phyloP scores from a whole-genome alignment of 2,888 invertebrate species.

The Ophion costatus region DNA sequence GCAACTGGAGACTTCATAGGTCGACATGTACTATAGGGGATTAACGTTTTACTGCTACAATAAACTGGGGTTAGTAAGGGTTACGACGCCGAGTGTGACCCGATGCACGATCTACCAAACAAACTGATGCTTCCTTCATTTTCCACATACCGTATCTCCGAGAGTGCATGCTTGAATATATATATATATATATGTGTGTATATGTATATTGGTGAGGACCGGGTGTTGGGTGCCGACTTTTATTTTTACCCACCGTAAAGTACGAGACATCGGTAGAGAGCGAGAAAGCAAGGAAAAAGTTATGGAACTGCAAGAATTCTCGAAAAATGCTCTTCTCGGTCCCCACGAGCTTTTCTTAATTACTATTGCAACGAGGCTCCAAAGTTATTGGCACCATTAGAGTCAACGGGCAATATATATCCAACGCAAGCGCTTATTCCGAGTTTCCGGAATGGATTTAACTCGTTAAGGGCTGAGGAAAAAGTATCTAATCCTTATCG shows the following conservation, averaged over 20 bases:
- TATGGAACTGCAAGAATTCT: slow-evolving; percentile 17
- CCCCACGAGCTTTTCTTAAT: slow-evolving; percentile 22
- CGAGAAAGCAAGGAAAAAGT: slow-evolving; percentile 3
- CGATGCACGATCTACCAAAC: slow-evolving; percentile 35
- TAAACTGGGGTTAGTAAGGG: slow-evolving; percentile 69
- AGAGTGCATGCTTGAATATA: not conserved
- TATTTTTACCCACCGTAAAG: slow-evolving; percentile 50
- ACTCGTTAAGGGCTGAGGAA: slow-evolving; percentile 4
- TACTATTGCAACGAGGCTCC: slow-evolving; percentile 9
- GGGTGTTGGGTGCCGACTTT: slow-evolving; percentile 6
- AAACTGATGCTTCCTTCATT: slow-evolving; percentile 32
- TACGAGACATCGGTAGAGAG: not conserved
- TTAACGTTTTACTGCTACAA: slow-evolving; percentile 70
- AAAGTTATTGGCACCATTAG: slow-evolving; percentile 53
- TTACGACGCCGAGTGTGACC: slow-evolving; percentile 49
- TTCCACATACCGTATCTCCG: not conserved
- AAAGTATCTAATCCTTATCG: slow-evolving; percentile 4
- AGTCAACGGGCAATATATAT: slow-evolving; percentile 37
- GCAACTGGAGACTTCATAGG: not conserved
- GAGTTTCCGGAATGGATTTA: slow-evolving; percentile 43
- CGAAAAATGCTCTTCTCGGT: slow-evolving; percentile 1
- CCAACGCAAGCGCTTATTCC: not conserved
- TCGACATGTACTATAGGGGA: slow-evolving; percentile 56
- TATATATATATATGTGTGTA: not conserved
- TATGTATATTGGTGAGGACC: not conserved